Evolutionary conservation across 2,888 invertebrate genomes (phyloP), one percentile per base, ranked within the genome.

Genomic region (Stomorhina lunata): DNA sequence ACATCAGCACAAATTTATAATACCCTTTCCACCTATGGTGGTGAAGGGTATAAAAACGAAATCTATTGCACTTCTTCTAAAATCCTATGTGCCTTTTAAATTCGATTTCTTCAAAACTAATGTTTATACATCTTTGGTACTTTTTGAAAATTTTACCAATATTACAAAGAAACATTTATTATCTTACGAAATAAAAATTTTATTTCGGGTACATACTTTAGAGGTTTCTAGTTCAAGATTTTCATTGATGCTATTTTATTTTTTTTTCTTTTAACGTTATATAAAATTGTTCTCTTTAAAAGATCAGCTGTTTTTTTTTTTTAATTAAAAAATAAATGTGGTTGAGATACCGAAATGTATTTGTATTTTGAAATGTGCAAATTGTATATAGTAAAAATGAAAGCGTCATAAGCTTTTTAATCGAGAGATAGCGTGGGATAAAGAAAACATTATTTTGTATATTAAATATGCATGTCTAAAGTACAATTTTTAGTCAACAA

Each of bases 301-400:
- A 40, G 9, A 61, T 27, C 59, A 59, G 59, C 59, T 59, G 59
- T 59, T 59, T 17, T n/a, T 53, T 25, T 53, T 29, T 25, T 27
- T 53, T n/a, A 27, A n/a, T 50, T 12, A 27, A 15, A 6, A 29
- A 6, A 45, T 6, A 20, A 15, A 45, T 20, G 20, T 29, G 2
- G 6, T 15, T 15, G 0, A 57, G 6, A 15, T 9, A 5, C 20
- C 10, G 1, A 34, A 5, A 20, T 57, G 12, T 20, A 4, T 4
- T 32, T 32, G 34, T 20, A 4, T 20, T 17, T 57, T 32, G 20
- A 1, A 17, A 32, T 32, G 17, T 17, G 32, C 9, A 22, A 6
- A 53, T 27, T 48, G 10, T 10, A 20, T 48, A 9, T 48, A 22
- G 4, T 22, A 22, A 20, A 48, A 22, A 22, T 48, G 48, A 37